phyloP scores from a whole-genome alignment of 2,797 vertebrate species.

The Sebastes cheni region DNA sequence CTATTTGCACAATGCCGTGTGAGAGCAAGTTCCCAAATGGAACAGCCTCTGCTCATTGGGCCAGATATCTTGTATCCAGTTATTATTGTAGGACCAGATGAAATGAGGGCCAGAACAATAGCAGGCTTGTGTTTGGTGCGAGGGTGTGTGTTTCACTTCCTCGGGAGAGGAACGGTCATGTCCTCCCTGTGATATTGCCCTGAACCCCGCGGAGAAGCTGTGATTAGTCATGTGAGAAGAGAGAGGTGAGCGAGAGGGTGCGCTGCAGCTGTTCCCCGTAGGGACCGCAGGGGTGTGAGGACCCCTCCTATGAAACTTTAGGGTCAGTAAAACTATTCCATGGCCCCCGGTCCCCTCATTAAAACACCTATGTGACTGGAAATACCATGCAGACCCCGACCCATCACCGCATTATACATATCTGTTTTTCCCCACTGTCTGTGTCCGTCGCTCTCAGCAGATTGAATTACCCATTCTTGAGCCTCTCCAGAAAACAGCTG shows the following conservation, averaged over 20 bases:
- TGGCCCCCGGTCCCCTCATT: constrained; percentile 71
- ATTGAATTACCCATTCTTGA: constrained; percentile 76
- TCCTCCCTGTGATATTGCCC: constrained; percentile 69
- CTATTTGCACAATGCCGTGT: not conserved
- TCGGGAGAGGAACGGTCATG: constrained; percentile 57
- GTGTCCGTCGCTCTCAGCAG: constrained; percentile 64
- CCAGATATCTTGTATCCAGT: constrained; percentile 58
- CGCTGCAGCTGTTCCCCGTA: constrained; percentile 78
- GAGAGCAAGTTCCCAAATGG: constrained; percentile 27
- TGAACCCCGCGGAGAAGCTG: constrained; percentile 62
- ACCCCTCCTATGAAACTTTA: constrained; percentile 58
- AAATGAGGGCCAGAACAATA: constrained; percentile 72
- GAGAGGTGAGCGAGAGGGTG: constrained; percentile 69
- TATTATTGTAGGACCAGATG: constrained; percentile 65
- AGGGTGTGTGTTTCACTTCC: constrained; percentile 69
- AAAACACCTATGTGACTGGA: constrained; percentile 72
- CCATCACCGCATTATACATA: constrained; percentile 58
- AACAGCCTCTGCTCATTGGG: constrained; percentile 34
- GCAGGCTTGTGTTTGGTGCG: constrained; percentile 62
- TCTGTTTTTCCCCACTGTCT: constrained; percentile 59
- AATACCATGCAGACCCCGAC: constrained; percentile 50
- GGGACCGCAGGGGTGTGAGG: constrained; percentile 49
- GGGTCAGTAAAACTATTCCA: constrained; percentile 70
- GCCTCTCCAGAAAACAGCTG: constrained; percentile 74
- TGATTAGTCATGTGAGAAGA: constrained; percentile 78